A percentile compares a stretch with the other conserved stretches of the same genome.
Conservation (phyloP, 1,140 invertebrate genomes). For the Bombus terrestris region DNA sequence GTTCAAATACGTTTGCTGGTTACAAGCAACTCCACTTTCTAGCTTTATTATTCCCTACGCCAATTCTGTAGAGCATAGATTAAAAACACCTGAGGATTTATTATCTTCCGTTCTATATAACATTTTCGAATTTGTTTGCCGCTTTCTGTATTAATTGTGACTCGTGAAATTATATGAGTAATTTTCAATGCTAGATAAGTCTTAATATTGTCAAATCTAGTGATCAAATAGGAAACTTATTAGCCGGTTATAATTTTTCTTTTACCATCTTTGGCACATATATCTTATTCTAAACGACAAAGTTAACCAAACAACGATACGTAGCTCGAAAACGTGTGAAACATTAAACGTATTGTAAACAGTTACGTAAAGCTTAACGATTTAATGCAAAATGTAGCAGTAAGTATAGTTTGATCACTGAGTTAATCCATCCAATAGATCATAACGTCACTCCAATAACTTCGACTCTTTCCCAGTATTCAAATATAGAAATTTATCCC, state of each 20-base stretch:
- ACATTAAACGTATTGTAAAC: not conserved
- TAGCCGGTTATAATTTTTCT: not conserved
- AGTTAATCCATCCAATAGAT: not conserved
- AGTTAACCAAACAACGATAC: not conserved
- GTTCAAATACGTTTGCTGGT: constrained; percentile 16
- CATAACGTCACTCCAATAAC: not conserved
- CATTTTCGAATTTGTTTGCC: not conserved
- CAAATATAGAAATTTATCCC: not conserved
- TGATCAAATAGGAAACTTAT: not conserved
- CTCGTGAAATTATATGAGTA: not conserved
- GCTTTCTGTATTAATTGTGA: not conserved
- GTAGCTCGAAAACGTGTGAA: not conserved
- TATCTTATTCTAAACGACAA: no score
- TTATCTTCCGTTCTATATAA: not conserved
- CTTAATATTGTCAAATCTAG: not conserved
- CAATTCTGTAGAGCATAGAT: not conserved
- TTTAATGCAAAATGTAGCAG: not conserved
- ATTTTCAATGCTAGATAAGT: not conserved
- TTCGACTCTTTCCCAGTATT: not conserved
- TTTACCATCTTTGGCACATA: not conserved
- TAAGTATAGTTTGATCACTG: not conserved
- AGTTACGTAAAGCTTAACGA: not conserved
- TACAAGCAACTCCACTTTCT: constrained; percentile 24
- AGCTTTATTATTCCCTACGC: constrained; percentile 1
- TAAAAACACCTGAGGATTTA: not conserved